Evolutionary conservation across 2,888 invertebrate genomes (phyloP).

Genomic region (Pomacea canaliculata): DNA sequence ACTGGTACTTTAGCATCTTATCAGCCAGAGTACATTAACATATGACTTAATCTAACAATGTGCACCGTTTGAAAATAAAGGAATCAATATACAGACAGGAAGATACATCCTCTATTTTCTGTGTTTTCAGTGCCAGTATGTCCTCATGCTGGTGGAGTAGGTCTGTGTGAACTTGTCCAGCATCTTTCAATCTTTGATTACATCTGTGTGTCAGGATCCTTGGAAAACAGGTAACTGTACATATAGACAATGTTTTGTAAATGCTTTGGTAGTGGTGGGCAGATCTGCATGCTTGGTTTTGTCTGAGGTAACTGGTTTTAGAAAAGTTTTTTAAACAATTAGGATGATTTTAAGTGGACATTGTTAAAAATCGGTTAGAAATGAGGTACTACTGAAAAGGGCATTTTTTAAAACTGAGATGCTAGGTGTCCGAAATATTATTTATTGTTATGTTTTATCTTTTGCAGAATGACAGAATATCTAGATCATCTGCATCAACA

Average conservation of each 20-base stretch:
- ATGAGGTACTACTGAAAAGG: too few relatives aligned
- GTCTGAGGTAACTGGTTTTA: too few relatives aligned
- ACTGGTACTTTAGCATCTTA: too few relatives aligned
- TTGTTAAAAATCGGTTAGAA: too few relatives aligned
- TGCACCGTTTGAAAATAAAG: too few relatives aligned
- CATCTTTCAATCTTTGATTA: conserved; percentile 92
- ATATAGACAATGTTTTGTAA: background rate
- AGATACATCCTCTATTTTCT: background rate
- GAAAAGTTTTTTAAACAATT: too few relatives aligned
- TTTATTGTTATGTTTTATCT: background rate
- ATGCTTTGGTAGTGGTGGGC: too few relatives aligned
- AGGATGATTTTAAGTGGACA: too few relatives aligned
- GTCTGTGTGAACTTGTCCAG: conserved; percentile 93
- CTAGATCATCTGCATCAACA: conserved; percentile 93
- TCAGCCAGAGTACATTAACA: background rate
- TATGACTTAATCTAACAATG: background rate
- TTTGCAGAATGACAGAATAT: conserved; percentile 81
- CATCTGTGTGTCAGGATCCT: conserved; percentile 79
- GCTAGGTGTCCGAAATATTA: too few relatives aligned
- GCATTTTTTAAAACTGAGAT: too few relatives aligned
- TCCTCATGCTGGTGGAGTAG: conserved; percentile 95
- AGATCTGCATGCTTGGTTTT: too few relatives aligned
- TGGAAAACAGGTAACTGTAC: conserved; percentile 74
- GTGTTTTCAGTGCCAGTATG: conserved; percentile 83
- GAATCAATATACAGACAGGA: too few relatives aligned